Conservation (phyloP, 2,888 invertebrate genomes). For the Ariolimax columbianus region DNA sequence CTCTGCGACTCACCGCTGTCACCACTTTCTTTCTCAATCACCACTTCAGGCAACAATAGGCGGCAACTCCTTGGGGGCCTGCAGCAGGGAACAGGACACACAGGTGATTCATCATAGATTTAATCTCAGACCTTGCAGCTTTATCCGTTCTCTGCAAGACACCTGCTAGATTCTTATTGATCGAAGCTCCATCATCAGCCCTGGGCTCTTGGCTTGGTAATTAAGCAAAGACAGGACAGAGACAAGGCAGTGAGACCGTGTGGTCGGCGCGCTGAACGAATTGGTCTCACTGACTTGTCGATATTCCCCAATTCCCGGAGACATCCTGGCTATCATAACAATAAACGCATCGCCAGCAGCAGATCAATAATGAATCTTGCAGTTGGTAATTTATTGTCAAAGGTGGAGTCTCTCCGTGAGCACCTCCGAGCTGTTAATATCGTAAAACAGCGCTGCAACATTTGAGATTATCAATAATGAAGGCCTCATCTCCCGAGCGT, state of each 20-base stretch:
- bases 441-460: neutral
- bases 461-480: constrained; percentile 1
- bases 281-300: constrained; percentile 20
- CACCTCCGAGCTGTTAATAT: neutral
- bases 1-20: constrained; percentile 25
- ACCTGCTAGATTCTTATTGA: constrained; percentile 48
- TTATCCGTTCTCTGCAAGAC: constrained; percentile 42
- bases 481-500: no score
- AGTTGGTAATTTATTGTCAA: neutral
- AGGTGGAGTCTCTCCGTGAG: neutral
- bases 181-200: constrained; percentile 36
- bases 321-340: neutral
- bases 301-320: neutral
- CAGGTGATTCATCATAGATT: constrained; percentile 44
- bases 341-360: neutral
- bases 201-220: constrained; percentile 30
- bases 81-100: constrained; percentile 37
- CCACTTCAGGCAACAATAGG: constrained; percentile 9
- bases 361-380: constrained; percentile 11
- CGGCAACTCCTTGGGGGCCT: constrained; percentile 24
- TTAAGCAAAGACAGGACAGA: constrained; percentile 43
- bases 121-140: constrained; percentile 20
- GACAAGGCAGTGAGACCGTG: constrained; percentile 38
- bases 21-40: constrained; percentile 29
- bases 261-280: constrained; percentile 19